These are phyloP conservation scores for Sus cebifrons DNA, from an alignment of 2,797 vertebrate species.

Conservation along the genomic window DNA sequence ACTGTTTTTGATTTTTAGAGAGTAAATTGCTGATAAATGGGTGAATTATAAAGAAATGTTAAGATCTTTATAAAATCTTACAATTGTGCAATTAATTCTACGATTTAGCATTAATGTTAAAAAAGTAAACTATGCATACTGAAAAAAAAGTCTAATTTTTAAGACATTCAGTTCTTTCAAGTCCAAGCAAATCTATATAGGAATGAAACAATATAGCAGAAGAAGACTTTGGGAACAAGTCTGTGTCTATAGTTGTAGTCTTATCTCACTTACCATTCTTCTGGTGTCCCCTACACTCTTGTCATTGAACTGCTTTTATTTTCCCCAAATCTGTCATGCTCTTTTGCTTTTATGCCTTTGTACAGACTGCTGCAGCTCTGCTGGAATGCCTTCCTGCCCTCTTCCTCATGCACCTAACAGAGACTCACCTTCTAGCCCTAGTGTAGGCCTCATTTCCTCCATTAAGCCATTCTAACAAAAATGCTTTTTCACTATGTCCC, in stretches of 20 bases:
- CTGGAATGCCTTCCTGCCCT: neutral
- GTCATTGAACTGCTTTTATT: neutral
- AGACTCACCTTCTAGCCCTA: neutral
- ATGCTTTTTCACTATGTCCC: neutral
- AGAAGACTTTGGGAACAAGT: neutral
- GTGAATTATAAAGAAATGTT: neutral
- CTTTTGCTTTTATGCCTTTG: neutral
- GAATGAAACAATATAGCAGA: neutral
- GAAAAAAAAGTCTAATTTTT: neutral
- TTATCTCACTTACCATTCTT: neutral
- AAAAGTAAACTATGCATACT: neutral
- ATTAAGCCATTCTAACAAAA: neutral
- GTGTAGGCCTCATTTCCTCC: neutral
- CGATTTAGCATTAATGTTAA: neutral
- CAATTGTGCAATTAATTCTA: neutral
- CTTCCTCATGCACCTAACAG: neutral
- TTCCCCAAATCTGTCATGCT: neutral
- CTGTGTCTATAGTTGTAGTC: neutral
- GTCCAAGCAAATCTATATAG: neutral
- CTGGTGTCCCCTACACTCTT: neutral
- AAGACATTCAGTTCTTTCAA: conserved; percentile 37
- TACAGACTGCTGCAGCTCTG: neutral
- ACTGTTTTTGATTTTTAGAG: neutral
- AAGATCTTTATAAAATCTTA: conserved; percentile 19
- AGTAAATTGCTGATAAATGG: neutral